These are phyloP conservation scores for Tiliqua scincoides DNA, from an alignment of 2,113 vertebrate genomes.

Conservation along the genomic window DNA sequence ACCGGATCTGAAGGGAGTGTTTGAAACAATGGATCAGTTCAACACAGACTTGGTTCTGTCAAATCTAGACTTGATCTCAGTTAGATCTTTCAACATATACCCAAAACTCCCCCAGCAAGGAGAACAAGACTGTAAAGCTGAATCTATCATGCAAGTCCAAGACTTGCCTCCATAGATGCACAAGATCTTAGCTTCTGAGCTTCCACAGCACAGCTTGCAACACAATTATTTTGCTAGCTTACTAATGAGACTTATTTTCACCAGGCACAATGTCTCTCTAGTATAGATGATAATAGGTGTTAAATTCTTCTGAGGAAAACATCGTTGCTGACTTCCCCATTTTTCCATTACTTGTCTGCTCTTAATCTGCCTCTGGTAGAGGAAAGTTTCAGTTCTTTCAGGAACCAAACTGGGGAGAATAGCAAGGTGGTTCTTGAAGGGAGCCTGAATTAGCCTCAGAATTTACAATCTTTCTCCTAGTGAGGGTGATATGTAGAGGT, in stretches of 20 bases:
- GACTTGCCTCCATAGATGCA: background rate
- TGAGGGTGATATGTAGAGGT: too few species aligned
- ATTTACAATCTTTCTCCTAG: too few species aligned
- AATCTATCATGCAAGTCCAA: background rate
- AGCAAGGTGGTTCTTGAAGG: background rate
- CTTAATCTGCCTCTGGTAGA: background rate
- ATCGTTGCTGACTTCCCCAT: too few species aligned
- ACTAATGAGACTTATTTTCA: background rate
- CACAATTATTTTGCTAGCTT: background rate
- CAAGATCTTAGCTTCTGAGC: background rate
- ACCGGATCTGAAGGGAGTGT: background rate
- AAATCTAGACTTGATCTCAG: background rate
- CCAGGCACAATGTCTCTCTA: background rate
- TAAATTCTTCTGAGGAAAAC: background rate
- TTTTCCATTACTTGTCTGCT: too few species aligned
- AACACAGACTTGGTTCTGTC: background rate
- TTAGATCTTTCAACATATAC: fast-evolving
- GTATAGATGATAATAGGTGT: background rate
- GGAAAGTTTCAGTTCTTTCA: background rate
- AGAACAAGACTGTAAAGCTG: constrained; percentile 4
- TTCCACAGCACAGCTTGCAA: background rate
- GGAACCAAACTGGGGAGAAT: background rate
- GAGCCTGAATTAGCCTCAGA: too few species aligned
- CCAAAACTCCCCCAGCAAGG: background rate
- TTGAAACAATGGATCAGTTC: background rate